These are phyloP conservation scores for Polyergus mexicanus DNA, from an alignment of 1,140 invertebrate genomes.

Conservation along the genomic window DNA sequence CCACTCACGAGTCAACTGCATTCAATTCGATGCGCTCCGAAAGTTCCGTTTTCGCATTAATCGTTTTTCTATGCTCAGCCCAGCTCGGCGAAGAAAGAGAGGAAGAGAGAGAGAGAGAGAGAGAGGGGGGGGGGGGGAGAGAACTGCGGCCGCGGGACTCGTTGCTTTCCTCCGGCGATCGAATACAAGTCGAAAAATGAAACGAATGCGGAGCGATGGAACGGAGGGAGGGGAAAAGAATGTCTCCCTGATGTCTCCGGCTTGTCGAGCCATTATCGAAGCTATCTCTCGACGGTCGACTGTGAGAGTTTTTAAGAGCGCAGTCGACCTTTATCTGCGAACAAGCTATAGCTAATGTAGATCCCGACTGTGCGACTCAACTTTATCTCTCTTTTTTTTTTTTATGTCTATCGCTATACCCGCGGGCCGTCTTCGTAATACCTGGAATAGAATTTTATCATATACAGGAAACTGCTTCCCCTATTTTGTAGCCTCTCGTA, in stretches of 20 bases:
- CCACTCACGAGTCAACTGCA: background rate
- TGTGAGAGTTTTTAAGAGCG: conserved; percentile 79
- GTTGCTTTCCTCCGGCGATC: conserved; percentile 58
- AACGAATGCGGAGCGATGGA: conserved; percentile 46
- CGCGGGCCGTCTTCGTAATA: conserved; percentile 41
- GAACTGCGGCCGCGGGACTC: conserved; percentile 7
- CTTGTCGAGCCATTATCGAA: conserved; percentile 80
- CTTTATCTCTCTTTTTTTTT: conserved; percentile 31
- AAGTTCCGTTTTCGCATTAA: conserved; percentile 43
- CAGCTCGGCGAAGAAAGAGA: conserved; percentile 10
- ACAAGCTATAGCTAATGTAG: conserved; percentile 83
- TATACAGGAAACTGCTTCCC: background rate
- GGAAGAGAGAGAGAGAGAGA: background rate
- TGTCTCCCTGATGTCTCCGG: conserved; percentile 76
- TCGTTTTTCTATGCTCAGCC: conserved; percentile 59
- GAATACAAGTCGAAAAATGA: conserved; percentile 54
- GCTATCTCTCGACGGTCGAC: conserved; percentile 79
- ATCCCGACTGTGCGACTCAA: conserved; percentile 66
- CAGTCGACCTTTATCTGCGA: conserved; percentile 78
- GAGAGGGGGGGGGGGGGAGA: background rate
- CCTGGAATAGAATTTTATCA: conserved; percentile 22
- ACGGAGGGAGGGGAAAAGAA: conserved; percentile 74
- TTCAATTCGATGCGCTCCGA: conserved; percentile 14
- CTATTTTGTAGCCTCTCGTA: conserved; percentile 14
- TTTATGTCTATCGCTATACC: conserved; percentile 54